Evolutionary conservation across 1,140 invertebrate genomes (phyloP), one percentile per base, ranked within the genome.

Genomic region (Drosophila ironensis): DNA sequence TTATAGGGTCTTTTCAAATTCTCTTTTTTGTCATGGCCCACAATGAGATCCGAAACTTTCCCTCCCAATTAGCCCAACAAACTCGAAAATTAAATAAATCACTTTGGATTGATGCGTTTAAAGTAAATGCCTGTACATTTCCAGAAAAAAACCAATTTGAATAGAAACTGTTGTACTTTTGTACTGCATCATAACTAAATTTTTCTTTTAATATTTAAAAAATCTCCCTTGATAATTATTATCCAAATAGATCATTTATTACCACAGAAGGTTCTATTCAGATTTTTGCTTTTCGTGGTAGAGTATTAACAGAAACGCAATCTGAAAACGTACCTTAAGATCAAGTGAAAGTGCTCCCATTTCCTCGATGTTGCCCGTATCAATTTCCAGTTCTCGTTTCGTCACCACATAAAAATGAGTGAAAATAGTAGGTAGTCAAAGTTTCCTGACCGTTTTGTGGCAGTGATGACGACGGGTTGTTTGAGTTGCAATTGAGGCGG

Each of bases 311-410:
- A 37, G 20, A 22, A 37, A 50, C n/a, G 3, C n/a, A 16, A 5
- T 22, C 20, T 22, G 16, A 52, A 40, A 59, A 56, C 19, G 1
- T 5, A 11, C n/a, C 17, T 14, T 25, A 11, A 27, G 35, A 48
- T 64, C 38, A 74, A 71, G 78, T 86, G 78, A 84, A 84, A 84
- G 78, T 84, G 78, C 86, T 84, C 78, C 80, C 73, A 86, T 84
- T 84, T 82, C 59, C 22, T 22, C 12, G 14, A n/a, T 33, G 44
- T 40, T 33, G 35, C 42, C 50, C 68, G 72, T 84, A 68, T 84
- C 67, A 77, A 57, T 64, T 82, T 84, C 67, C 61, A 68, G 67
- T 77, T 82, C 35, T 38, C 27, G 44, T 61, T 68, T 80, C 59
- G 40, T 59, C 54, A 52, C 24, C 40, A 52, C 25, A 25, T 5